phyloP scores from a whole-genome alignment of 2,797 vertebrate species.

The Decapterus maruadsi region DNA sequence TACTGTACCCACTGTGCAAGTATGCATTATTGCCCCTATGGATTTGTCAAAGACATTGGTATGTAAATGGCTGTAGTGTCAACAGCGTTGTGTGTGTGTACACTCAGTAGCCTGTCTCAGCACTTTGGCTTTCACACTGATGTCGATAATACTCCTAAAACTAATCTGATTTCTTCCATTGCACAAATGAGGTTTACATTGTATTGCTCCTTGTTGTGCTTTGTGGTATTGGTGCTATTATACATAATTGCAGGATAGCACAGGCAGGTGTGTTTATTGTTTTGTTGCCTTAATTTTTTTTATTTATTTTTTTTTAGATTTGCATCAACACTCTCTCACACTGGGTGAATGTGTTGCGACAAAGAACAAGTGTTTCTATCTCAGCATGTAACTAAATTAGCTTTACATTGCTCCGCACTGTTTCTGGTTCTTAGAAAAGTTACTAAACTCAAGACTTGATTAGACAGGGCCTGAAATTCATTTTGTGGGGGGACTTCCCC shows the following conservation, averaged over 20 bases:
- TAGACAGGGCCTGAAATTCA: no score
- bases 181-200: slow-evolving; percentile 57
- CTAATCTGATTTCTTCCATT: slow-evolving; percentile 57
- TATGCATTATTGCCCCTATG: slow-evolving; percentile 58
- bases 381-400: slow-evolving; percentile 3
- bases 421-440: background rate
- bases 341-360: background rate
- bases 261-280: slow-evolving; percentile 14
- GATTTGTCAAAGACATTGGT: slow-evolving; percentile 61
- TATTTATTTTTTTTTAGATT: slow-evolving; percentile 22
- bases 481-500: no score
- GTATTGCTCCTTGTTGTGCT: slow-evolving; percentile 38
- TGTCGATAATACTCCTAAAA: slow-evolving; percentile 50
- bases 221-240: slow-evolving; percentile 22
- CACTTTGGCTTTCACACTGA: slow-evolving; percentile 56
- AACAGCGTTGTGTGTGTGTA: slow-evolving; percentile 43
- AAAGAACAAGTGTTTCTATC: background rate
- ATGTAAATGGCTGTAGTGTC: slow-evolving; percentile 65
- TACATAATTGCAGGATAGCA: background rate
- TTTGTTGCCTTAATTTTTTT: slow-evolving; percentile 22
- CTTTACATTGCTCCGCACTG: background rate
- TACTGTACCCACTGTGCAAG: slow-evolving; percentile 38
- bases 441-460: background rate
- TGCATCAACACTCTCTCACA: background rate
- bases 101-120: slow-evolving; percentile 66